These are phyloP conservation scores for Dunckerocampus dactyliophorus DNA, from an alignment of 2,113 vertebrate species.

Conservation along the genomic window DNA sequence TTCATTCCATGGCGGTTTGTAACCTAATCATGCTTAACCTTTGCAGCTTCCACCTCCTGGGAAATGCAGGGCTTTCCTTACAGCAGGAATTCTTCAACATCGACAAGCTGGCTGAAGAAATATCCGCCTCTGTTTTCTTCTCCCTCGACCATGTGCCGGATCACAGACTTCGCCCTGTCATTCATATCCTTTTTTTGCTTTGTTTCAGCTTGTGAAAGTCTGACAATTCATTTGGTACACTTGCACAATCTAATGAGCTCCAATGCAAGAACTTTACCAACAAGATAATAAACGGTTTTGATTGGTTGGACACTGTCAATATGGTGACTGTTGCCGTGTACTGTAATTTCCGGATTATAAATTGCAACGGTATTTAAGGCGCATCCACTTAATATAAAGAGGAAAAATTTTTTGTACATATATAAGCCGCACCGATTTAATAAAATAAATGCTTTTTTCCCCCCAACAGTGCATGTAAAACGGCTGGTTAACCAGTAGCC, in stretches of 20 bases:
- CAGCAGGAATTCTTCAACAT: slow-evolving; percentile 91
- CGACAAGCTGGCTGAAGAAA: slow-evolving; percentile 78
- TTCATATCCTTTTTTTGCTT: slow-evolving; percentile 85
- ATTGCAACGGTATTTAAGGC: too few relatives aligned
- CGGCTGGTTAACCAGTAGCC: too few relatives aligned
- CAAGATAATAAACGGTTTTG: too few relatives aligned
- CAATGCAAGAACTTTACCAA: too few relatives aligned
- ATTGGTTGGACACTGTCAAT: too few relatives aligned
- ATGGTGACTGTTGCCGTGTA: too few relatives aligned
- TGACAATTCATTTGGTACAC: background rate
- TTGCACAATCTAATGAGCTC: background rate
- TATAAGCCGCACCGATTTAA: too few relatives aligned
- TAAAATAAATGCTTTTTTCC: too few relatives aligned
- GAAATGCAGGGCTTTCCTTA: slow-evolving; percentile 83
- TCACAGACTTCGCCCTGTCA: slow-evolving; percentile 86
- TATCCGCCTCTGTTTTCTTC: slow-evolving; percentile 83
- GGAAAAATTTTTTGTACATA: too few relatives aligned
- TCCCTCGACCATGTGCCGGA: slow-evolving; percentile 90
- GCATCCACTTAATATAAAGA: too few relatives aligned
- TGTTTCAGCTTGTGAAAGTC: background rate
- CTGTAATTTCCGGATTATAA: too few relatives aligned
- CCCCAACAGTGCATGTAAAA: too few relatives aligned
- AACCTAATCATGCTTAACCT: background rate
- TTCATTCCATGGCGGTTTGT: background rate
- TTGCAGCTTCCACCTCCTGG: slow-evolving; percentile 84